Conservation (phyloP, 2,888 invertebrate species). For the Stenodema calcarata region DNA sequence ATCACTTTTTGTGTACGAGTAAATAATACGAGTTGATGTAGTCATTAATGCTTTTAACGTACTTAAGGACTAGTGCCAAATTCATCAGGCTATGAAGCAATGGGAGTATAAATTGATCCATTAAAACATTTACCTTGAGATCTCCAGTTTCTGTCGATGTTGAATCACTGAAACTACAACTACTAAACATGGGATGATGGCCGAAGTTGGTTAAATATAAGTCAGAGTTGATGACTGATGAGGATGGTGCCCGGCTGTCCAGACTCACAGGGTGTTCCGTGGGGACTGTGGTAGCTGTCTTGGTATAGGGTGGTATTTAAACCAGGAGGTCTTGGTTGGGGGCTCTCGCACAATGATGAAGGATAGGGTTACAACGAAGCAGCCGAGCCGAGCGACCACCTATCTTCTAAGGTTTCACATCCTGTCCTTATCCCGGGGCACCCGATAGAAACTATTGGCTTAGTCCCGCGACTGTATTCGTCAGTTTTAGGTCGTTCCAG, state of each 20-base stretch:
- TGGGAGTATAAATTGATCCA: no score
- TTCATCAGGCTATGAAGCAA: no score
- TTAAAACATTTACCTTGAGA: not conserved
- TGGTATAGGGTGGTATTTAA: conserved; percentile 38
- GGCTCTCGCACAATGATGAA: conserved; percentile 40
- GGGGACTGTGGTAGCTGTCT: conserved; percentile 38
- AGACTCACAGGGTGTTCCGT: not conserved
- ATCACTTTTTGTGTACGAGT: no score
- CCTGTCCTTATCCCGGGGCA: conserved; percentile 29
- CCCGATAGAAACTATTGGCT: conserved; percentile 27
- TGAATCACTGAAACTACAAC: not conserved
- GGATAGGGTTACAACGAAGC: conserved; percentile 41
- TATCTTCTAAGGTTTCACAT: conserved; percentile 44
- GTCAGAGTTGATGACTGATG: not conserved
- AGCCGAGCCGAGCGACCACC: conserved; percentile 45
- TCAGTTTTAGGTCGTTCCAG: not conserved
- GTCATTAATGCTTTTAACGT: no score
- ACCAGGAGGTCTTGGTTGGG: conserved; percentile 43
- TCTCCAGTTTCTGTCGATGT: not conserved
- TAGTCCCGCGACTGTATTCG: not conserved
- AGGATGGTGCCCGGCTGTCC: not conserved
- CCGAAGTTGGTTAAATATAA: not conserved
- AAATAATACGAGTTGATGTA: no score
- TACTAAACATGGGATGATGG: not conserved
- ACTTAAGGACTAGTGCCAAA: no score